Conservation (phyloP, 2,797 vertebrate genomes). For the Gobionotothen gibberifrons region DNA sequence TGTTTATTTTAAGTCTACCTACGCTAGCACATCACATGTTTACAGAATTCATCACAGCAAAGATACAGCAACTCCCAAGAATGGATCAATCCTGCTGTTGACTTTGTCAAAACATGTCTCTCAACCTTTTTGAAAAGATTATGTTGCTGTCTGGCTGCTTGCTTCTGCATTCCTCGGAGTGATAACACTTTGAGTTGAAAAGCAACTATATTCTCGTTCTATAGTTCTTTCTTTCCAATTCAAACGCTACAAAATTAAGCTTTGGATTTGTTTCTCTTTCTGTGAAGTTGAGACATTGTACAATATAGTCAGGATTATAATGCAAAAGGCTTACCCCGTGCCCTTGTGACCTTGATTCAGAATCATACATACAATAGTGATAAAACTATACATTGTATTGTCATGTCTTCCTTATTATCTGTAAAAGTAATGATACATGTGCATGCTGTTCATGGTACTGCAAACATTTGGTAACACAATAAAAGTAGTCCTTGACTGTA, state of each 20-base stretch:
- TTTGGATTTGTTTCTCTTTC: background rate
- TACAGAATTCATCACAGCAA: constrained; percentile 12
- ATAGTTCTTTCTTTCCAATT: background rate
- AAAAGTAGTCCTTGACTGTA: constrained; percentile 11
- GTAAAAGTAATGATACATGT: background rate
- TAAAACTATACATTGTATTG: background rate
- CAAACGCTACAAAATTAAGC: background rate
- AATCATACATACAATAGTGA: background rate
- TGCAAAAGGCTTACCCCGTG: background rate
- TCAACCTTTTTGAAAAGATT: background rate
- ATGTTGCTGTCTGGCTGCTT: background rate
- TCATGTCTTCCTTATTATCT: background rate
- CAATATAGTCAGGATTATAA: background rate
- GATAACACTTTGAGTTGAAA: background rate
- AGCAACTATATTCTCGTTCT: constrained; percentile 8
- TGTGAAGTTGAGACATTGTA: background rate
- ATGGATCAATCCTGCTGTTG: constrained; percentile 19
- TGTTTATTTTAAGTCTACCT: constrained; percentile 37
- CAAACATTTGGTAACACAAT: constrained; percentile 28
- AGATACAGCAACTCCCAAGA: constrained; percentile 10
- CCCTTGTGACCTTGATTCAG: background rate
- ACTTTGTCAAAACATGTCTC: constrained; percentile 10
- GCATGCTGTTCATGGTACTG: background rate
- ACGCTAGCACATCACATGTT: constrained; percentile 7
- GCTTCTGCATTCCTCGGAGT: constrained; percentile 11